Evolutionary conservation across 2,888 invertebrate species (phyloP), one percentile per base, ranked within the genome.

Genomic region (Caenorhabditis sinica): DNA sequence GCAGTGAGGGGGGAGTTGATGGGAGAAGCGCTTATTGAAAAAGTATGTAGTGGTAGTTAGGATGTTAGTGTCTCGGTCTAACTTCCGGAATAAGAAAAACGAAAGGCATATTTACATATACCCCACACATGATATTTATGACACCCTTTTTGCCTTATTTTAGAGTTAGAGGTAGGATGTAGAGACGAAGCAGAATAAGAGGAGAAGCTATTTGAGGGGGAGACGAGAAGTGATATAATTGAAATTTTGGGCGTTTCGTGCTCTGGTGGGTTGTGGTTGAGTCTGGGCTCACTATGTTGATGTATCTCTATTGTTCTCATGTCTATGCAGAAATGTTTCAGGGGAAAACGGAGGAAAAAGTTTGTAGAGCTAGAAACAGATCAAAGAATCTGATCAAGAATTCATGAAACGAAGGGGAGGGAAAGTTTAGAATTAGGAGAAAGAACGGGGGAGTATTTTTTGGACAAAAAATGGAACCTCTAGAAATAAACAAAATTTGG

Each of bases 51-150:
- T 61, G 40, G 66, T 49, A 49, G 66, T 40, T 40, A 13, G 40
- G 40, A 11, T 75, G 75, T 75, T 75, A 75, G 75, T 58, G 56
- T 75, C 75, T 75, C 75, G 45, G 58, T 63, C 75, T 75, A 58
- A 66, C 75, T 75, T 75, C 75, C 75, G 68, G 80, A 81, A 66
- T 40, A 40, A 13, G 33, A 33, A 33, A 33, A 60, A 60, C 33
- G 63, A 58, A 65, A 60, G 60, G 68, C 68, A 66, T 66, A 49
- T 53, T 45, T 65, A 68, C 28, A 49, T 33, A 53, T 33, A 15
- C n/a, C 13, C n/a, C 20, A 65, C 49, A 69, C 63, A 66, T 65
- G 77, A 69, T 53, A 77, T 65, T 65, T 51, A 56, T 33, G 33
- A 60, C 61, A 33, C 63, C 20, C n/a, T 61, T 13, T 45, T 20